Percentiles rank a stretch among this genome's conserved stretches.
These are phyloP conservation scores for Eilema caniola DNA, from an alignment of 2,888 invertebrate genomes.

Conservation along the genomic window DNA sequence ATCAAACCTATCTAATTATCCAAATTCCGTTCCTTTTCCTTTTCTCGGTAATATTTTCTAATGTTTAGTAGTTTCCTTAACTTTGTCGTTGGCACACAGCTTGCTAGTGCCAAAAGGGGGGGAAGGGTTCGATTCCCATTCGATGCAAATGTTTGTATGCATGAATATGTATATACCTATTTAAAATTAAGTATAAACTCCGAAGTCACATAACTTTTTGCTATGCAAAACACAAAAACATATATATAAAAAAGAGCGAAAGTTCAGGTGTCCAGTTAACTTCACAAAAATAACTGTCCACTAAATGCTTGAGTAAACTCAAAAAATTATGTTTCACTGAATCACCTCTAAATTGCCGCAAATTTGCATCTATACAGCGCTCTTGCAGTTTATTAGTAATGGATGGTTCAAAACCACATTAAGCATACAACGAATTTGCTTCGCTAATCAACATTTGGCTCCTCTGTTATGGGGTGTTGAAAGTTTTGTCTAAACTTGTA, in stretches of 20 bases:
- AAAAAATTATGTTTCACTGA: neutral
- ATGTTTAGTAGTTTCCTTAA: too few relatives aligned
- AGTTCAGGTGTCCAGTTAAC: neutral
- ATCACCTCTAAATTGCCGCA: neutral
- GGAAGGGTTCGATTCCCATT: too few relatives aligned
- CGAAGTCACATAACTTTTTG: neutral
- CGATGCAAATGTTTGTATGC: too few relatives aligned
- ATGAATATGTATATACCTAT: too few relatives aligned
- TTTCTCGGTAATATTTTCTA: too few relatives aligned
- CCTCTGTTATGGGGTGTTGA: neutral
- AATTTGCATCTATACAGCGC: neutral
- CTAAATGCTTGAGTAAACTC: neutral
- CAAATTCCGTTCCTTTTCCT: too few relatives aligned
- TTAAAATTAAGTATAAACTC: neutral
- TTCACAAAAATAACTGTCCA: too few relatives aligned
- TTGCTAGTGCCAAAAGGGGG: too few relatives aligned
- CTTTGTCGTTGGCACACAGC: too few relatives aligned
- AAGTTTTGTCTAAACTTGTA: neutral
- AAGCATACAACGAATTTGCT: slow-evolving; percentile 1
- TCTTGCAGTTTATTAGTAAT: slow-evolving; percentile 3
- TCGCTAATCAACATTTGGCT: neutral
- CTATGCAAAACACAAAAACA: too few relatives aligned
- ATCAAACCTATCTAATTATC: too few relatives aligned
- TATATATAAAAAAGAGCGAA: neutral
- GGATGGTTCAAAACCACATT: neutral